These are phyloP conservation scores for Drosophila ficusphila DNA, from an alignment of 1,140 invertebrate genomes.

Conservation along the genomic window DNA sequence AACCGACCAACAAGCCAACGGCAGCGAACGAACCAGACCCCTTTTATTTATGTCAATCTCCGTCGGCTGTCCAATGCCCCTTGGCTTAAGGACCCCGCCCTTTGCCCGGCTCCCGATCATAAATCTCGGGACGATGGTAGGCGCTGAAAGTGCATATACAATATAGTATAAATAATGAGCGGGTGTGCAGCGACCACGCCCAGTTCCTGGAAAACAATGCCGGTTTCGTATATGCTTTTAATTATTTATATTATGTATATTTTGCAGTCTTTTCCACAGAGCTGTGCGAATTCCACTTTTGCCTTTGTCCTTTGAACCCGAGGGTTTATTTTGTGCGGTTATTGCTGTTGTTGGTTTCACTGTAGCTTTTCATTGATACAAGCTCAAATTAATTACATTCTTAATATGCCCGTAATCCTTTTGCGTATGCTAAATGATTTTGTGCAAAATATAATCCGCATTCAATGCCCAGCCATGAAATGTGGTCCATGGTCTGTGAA, in stretches of 20 bases:
- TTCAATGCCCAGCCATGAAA: slow-evolving; percentile 32
- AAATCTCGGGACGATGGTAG: slow-evolving; percentile 47
- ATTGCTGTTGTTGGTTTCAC: slow-evolving; percentile 49
- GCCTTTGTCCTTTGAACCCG: slow-evolving; percentile 55
- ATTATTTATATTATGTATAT: slow-evolving; percentile 64
- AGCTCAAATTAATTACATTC: slow-evolving; percentile 75
- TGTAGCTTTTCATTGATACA: slow-evolving; percentile 50
- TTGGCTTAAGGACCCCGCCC: slow-evolving; percentile 11
- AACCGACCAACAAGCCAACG: slow-evolving; percentile 3
- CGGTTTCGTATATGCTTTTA: slow-evolving; percentile 58
- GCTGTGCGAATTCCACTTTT: slow-evolving; percentile 28
- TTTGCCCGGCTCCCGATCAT: slow-evolving; percentile 28
- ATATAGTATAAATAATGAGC: slow-evolving; percentile 74
- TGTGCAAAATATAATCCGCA: slow-evolving; percentile 47
- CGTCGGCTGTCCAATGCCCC: slow-evolving; percentile 25
- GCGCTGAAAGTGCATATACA: slow-evolving; percentile 45
- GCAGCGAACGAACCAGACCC: slow-evolving; percentile 34
- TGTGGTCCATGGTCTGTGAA: slow-evolving; percentile 19
- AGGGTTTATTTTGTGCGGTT: slow-evolving; percentile 20
- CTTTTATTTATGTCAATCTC: slow-evolving; percentile 79
- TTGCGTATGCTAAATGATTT: slow-evolving; percentile 53
- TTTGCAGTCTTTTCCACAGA: slow-evolving; percentile 36
- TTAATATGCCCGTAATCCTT: slow-evolving; percentile 65
- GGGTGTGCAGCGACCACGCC: slow-evolving; percentile 49
- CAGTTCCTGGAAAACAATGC: no score